Base-by-base conservation (phyloP, 2,888 invertebrate species). In the Pantelozetes paolii region DNA sequence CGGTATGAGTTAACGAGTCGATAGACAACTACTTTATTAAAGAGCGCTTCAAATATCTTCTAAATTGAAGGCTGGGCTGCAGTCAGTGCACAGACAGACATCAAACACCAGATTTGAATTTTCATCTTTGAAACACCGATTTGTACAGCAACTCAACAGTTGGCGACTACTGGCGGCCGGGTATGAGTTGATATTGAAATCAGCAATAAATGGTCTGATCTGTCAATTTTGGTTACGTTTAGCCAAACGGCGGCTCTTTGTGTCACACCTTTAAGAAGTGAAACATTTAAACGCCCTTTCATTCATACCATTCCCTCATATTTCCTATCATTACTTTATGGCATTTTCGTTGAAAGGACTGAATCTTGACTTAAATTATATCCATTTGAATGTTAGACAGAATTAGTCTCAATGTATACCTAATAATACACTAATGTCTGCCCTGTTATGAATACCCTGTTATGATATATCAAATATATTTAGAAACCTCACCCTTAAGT, bases 11-110 rank as follows among this genome's bases (percentile, higher is more conserved):
- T 62, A 62, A 62, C 62, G 62, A 62, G 62, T 62, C 32, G 32
- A n/a, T n/a, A n/a, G n/a, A n/a, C n/a, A n/a, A 30, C 62, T 15
- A 62, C 32, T 30, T 62, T 62, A 62, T 62, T 62, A 62, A 62
- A 62, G 62, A 62, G 62, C 62, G 62, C 30, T 62, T n/a, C n/a
- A 32, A 32, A 8, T 6, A 62, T 11, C 15, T 2, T 54, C 62
- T 30, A 62, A 62, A 28, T 62, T 28, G 32, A 13, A 62, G 62
- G 62, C 28, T 6, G 62, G 13, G 30, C 62, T 32, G 32, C 18
- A 62, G 23, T 23, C 3, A 23, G 23, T 9, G 23, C 20, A 45
- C 45, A 11, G 18, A 15, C 18, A 50, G n/a, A 15, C 5, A 3
- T n/a, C 3, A 50, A 5, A 20, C 50, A 50, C 50, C 45, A 18